Conservation (phyloP, 1,140 invertebrate species). For the Drosophila pectinifera region DNA sequence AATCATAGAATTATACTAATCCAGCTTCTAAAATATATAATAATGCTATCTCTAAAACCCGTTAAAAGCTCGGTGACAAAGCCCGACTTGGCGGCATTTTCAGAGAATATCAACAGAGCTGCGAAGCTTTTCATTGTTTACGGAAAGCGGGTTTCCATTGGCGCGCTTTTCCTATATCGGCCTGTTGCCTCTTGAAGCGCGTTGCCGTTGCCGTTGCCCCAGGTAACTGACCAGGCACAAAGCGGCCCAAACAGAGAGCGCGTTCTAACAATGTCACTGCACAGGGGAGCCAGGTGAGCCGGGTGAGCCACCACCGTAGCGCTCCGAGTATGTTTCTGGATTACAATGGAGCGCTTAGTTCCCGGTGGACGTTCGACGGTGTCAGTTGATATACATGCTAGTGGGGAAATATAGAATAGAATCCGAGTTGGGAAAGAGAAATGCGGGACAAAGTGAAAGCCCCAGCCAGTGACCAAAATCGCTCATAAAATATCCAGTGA, state of each 20-base stretch:
- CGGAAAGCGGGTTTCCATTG: slow-evolving; percentile 40
- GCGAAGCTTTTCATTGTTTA: slow-evolving; percentile 58
- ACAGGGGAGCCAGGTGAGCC: slow-evolving; percentile 10
- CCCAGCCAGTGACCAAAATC: slow-evolving; percentile 25
- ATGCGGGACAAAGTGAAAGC: slow-evolving; percentile 30
- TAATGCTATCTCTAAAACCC: slow-evolving; percentile 5
- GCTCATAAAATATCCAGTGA: slow-evolving; percentile 37
- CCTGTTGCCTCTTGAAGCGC: slow-evolving; percentile 68
- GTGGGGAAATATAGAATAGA: background rate
- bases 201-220: slow-evolving; percentile 36
- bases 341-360: slow-evolving; percentile 73
- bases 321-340: slow-evolving; percentile 45
- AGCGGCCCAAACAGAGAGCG: slow-evolving; percentile 82
- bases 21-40: no score
- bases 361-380: slow-evolving; percentile 67
- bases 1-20: no score
- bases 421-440: slow-evolving; percentile 16
- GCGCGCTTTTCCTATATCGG: slow-evolving; percentile 63
- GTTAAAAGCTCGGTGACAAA: slow-evolving; percentile 10
- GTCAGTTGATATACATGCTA: slow-evolving; percentile 27
- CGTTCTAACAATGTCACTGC: slow-evolving; percentile 45
- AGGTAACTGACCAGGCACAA: slow-evolving; percentile 84
- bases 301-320: slow-evolving; percentile 35
- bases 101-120: slow-evolving; percentile 1
- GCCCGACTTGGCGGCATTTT: slow-evolving; percentile 8